Conservation (phyloP, 2,888 invertebrate genomes). For the Globia sparganii region DNA sequence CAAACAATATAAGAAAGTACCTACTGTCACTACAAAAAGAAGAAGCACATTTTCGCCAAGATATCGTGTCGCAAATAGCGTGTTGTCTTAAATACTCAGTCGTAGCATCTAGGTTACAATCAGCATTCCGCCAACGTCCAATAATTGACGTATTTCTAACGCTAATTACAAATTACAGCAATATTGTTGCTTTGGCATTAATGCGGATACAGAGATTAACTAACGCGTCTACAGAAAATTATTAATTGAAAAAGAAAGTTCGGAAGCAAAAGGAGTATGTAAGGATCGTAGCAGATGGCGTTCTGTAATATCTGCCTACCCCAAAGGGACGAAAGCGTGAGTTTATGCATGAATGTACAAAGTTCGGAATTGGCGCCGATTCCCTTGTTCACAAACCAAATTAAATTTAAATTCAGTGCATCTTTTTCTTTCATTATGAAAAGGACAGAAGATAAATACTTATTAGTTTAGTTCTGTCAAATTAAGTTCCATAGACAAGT, state of each 20-base stretch:
- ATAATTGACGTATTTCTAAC: slow-evolving; percentile 60
- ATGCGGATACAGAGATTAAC: slow-evolving; percentile 27
- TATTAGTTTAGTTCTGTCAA: too few species aligned
- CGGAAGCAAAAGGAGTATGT: not conserved
- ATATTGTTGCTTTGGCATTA: slow-evolving; percentile 30
- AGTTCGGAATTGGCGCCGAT: too few species aligned
- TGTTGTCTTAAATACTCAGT: slow-evolving; percentile 29
- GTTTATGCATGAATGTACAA: too few species aligned
- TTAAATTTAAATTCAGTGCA: too few species aligned
- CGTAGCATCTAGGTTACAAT: slow-evolving; percentile 55
- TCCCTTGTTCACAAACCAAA: too few species aligned
- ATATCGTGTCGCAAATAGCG: slow-evolving; percentile 43
- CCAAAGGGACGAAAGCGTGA: not conserved
- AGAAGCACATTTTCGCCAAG: slow-evolving; percentile 22
- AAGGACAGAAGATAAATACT: too few species aligned
- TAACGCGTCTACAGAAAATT: slow-evolving; percentile 9
- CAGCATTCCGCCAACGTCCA: slow-evolving; percentile 53
- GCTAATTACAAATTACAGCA: slow-evolving; percentile 44
- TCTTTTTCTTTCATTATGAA: too few species aligned
- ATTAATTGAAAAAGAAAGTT: slow-evolving; percentile 3
- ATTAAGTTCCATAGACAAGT: too few species aligned
- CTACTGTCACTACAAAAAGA: not conserved
- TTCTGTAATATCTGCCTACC: not conserved
- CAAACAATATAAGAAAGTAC: not conserved
- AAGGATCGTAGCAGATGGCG: not conserved